These are phyloP conservation scores for Caenorhabditis tropicalis DNA, from an alignment of 1,140 invertebrate species.

Conservation along the genomic window DNA sequence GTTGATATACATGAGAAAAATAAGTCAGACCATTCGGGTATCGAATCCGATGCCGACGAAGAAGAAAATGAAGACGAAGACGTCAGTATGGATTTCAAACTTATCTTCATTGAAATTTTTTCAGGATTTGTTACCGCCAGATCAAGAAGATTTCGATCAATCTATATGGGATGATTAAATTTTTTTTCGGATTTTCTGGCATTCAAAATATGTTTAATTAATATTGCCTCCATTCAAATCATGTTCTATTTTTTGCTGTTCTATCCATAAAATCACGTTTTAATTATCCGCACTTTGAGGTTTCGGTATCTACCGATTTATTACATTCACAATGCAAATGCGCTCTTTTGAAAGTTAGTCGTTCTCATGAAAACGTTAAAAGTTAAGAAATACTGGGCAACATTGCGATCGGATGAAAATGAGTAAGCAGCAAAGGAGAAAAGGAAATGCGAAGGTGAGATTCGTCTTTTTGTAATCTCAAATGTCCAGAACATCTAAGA, in stretches of 20 bases:
- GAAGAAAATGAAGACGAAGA: background rate
- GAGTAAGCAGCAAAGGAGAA: constrained; percentile 49
- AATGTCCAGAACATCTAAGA: background rate
- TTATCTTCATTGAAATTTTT: too few species aligned
- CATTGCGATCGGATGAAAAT: background rate
- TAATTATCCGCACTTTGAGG: too few species aligned
- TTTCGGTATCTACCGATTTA: too few species aligned
- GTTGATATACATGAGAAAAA: background rate
- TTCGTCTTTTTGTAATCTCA: background rate
- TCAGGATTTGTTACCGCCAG: too few species aligned
- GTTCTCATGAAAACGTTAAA: background rate
- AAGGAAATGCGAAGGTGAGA: constrained; percentile 50
- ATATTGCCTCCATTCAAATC: too few species aligned
- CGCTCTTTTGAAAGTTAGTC: background rate
- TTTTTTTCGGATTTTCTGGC: background rate
- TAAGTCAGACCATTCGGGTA: background rate
- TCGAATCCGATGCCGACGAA: background rate
- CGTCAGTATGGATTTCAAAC: too few species aligned
- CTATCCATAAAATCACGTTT: background rate
- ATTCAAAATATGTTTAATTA: background rate
- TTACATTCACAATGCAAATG: too few species aligned
- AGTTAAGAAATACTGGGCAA: background rate
- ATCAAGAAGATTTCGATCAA: too few species aligned
- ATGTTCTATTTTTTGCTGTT: background rate
- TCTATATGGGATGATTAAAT: background rate